Percentiles rank a stretch among this genome's conserved stretches.
Conservation (phyloP, 2,113 vertebrate genomes). For the Coregonus clupeaformis region DNA sequence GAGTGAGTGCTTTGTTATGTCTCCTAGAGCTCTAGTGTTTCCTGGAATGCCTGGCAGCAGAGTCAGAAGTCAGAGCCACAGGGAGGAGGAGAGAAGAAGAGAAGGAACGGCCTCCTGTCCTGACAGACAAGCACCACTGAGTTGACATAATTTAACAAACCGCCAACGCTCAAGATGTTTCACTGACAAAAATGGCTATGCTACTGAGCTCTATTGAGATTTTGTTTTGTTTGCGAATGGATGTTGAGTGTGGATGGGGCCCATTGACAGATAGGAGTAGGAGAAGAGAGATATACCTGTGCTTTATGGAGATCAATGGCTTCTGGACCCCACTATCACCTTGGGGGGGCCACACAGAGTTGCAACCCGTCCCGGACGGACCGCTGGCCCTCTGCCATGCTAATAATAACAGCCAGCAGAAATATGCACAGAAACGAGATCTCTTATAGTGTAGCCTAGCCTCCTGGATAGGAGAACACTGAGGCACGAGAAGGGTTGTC, state of each 20-base stretch:
- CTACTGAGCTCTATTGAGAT: not conserved
- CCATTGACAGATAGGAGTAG: not conserved
- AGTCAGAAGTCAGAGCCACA: slow-evolving; percentile 41
- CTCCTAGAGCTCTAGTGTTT: slow-evolving; percentile 66
- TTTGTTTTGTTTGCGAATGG: not conserved
- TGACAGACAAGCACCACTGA: not conserved
- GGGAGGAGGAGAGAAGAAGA: not conserved
- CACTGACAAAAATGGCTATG: not conserved
- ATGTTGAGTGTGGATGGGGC: not conserved
- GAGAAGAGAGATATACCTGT: not conserved
- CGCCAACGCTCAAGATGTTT: not conserved
- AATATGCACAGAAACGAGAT: slow-evolving; percentile 58
- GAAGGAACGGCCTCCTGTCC: not conserved
- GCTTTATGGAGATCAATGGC: slow-evolving; percentile 29
- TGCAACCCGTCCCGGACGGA: slow-evolving; percentile 25
- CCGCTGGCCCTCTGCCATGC: slow-evolving; percentile 51
- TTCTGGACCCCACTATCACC: slow-evolving; percentile 26
- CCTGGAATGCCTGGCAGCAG: slow-evolving; percentile 62
- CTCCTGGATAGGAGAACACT: slow-evolving; percentile 32
- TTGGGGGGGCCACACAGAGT: slow-evolving; percentile 11
- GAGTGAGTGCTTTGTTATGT: slow-evolving; percentile 61
- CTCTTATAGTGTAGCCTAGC: slow-evolving; percentile 43
- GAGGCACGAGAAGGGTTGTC: slow-evolving; percentile 30
- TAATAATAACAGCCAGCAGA: slow-evolving; percentile 66
- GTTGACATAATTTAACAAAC: not conserved